Conservation (phyloP, 2,888 invertebrate genomes). For the Endotricha flammealis region DNA sequence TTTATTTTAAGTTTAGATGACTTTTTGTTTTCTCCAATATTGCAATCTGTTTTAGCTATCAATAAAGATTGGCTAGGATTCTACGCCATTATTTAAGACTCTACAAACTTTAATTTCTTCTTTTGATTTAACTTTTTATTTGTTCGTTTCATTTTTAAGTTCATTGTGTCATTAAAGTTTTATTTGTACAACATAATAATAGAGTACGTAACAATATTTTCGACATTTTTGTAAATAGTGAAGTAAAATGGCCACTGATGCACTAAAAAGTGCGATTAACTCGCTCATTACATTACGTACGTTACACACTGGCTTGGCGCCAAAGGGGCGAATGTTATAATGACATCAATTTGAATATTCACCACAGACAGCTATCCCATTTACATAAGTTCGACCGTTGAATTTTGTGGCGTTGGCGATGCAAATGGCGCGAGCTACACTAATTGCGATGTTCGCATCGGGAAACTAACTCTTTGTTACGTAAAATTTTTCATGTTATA, state of each 20-base stretch:
- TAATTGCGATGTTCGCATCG: conserved; percentile 55
- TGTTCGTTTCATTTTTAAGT: too few species aligned
- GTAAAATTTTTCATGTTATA: too few species aligned
- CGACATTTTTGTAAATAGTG: conserved; percentile 11
- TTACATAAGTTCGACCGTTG: conserved; percentile 76
- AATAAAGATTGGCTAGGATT: too few species aligned
- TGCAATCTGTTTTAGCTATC: too few species aligned
- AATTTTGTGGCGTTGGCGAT: conserved; percentile 68
- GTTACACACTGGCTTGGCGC: conserved; percentile 67
- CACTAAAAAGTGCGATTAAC: conserved; percentile 54
- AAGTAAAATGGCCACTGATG: conserved; percentile 20
- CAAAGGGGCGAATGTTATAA: conserved; percentile 76
- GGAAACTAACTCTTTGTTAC: conserved; percentile 39
- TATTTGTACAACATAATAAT: too few species aligned
- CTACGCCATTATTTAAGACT: too few species aligned
- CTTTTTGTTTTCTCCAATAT: too few species aligned
- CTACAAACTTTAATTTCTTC: too few species aligned
- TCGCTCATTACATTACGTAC: conserved; percentile 68
- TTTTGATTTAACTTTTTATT: too few species aligned
- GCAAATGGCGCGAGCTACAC: conserved; percentile 65
- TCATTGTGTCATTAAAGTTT: too few species aligned
- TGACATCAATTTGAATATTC: conserved; percentile 79
- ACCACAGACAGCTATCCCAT: conserved; percentile 72
- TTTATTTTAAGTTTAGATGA: too few species aligned
- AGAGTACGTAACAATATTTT: too few species aligned